Evolutionary conservation across 2,888 invertebrate genomes (phyloP), one percentile per base, ranked within the genome.

Genomic region (Panopea generosa): DNA sequence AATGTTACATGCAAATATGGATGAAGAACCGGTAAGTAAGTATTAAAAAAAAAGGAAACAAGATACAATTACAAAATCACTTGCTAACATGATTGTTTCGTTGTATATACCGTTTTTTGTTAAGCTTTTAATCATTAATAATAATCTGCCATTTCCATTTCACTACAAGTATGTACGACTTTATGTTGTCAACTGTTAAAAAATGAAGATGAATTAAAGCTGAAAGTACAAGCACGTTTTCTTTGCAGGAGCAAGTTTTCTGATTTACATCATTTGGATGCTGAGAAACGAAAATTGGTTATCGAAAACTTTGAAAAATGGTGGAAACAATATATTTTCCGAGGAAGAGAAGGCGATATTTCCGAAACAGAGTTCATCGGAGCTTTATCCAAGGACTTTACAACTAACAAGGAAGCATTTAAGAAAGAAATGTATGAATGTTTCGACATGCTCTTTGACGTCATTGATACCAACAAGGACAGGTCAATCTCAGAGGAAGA

Each of bases 391-490:
- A 62, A 40, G 1, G 65, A 75, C 16, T 82, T 63, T 40, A 66
- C 20, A 0, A 43, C 59, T 3, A 75, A 84, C 65, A 83, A 79
- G 52, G 62, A 45, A 0, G 63, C 52, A 9, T 85, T 85, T 60
- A 20, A 40, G 9, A 7, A 20, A 6, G 33, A 65, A 1, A 85
- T 85, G 77, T 47, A 75, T 6, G 56, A 70, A 18, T 85, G 85
- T 50, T 85, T 85, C 50, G 60, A 82, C 20, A 53, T 18, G 18
- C 70, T 85, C 26, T 84, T 85, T 45, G 80, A 84, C 56, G 85
- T 85, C 7, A 85, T 85, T 27, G 85, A 85, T 29, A 84, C 85
- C 18, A 84, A 85, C 61, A 73, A 84, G 47, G 85, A 85, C 52
- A 71, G 82, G 49, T 80, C 80, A 7, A 85, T 85, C 40, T 81